These are phyloP conservation scores for Cephalopterus ornatus DNA, from an alignment of 2,113 vertebrate genomes.

Conservation along the genomic window DNA sequence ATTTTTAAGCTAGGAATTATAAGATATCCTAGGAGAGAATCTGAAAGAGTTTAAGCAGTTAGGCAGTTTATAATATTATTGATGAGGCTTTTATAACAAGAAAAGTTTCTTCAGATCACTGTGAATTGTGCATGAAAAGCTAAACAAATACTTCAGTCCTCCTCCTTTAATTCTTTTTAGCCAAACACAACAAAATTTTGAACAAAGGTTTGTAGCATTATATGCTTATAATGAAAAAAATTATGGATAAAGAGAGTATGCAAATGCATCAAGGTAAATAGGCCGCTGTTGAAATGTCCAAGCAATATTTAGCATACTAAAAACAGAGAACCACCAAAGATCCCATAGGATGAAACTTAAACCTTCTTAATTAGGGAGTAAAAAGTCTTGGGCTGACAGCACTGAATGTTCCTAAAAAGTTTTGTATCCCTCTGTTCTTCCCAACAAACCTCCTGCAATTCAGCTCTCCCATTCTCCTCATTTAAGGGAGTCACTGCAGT, in stretches of 20 bases:
- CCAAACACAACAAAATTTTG: background rate
- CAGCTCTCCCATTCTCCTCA: background rate
- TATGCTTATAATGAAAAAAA: background rate
- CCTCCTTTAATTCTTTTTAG: background rate
- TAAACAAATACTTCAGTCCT: background rate
- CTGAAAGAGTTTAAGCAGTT: background rate
- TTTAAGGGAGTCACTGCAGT: background rate
- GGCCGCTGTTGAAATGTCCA: background rate
- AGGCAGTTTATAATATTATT: rapidly evolving
- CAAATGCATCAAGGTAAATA: background rate
- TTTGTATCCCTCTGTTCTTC: background rate
- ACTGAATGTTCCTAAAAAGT: background rate
- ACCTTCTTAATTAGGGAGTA: background rate
- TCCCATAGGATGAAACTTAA: background rate
- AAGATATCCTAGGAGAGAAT: background rate
- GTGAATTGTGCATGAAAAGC: background rate
- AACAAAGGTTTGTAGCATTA: background rate
- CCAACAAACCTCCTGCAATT: background rate
- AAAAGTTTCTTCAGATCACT: background rate
- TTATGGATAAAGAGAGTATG: background rate
- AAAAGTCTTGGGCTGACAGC: background rate
- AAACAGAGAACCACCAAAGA: background rate
- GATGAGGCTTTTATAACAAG: background rate
- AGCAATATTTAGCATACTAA: background rate
- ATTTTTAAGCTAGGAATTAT: background rate